Conservation (phyloP, 2,888 invertebrate genomes). For the Digitonthophagus gazella region DNA sequence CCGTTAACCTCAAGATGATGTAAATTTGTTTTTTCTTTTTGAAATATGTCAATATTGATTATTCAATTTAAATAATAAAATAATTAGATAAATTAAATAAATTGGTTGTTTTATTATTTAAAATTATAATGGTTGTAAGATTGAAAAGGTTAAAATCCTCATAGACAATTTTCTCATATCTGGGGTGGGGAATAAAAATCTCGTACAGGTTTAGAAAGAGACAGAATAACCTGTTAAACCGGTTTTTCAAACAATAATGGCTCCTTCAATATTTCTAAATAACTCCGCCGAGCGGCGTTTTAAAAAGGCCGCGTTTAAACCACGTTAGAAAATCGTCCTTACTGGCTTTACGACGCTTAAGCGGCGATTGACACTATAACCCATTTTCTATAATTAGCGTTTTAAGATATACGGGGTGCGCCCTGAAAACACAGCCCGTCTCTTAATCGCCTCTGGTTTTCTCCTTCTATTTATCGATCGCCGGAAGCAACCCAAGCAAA, state of each 20-base stretch:
- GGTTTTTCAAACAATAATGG: slow-evolving; percentile 13
- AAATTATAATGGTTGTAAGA: not conserved
- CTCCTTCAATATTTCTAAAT: not conserved
- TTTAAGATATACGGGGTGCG: not conserved
- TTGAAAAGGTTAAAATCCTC: not conserved
- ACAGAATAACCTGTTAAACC: slow-evolving; percentile 14
- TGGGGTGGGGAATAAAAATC: slow-evolving; percentile 8
- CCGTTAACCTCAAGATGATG: not conserved
- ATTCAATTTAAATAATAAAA: not conserved
- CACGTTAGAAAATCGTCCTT: no score
- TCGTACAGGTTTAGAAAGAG: slow-evolving; percentile 8
- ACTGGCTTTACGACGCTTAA: no score
- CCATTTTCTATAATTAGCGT: not conserved
- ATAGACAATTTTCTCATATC: no score
- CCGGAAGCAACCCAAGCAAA: no score
- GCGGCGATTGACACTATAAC: not conserved
- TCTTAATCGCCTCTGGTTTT: no score
- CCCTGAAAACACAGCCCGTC: no score
- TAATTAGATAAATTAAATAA: no score
- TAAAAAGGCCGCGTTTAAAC: no score
- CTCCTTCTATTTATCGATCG: no score
- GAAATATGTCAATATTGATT: not conserved
- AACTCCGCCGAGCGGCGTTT: no score
- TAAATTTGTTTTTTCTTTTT: not conserved
- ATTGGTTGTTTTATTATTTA: no score